Evolutionary conservation across 2,888 invertebrate genomes (phyloP), one percentile per base, ranked within the genome.

Genomic region (Gastracanthus pulcherrimus): DNA sequence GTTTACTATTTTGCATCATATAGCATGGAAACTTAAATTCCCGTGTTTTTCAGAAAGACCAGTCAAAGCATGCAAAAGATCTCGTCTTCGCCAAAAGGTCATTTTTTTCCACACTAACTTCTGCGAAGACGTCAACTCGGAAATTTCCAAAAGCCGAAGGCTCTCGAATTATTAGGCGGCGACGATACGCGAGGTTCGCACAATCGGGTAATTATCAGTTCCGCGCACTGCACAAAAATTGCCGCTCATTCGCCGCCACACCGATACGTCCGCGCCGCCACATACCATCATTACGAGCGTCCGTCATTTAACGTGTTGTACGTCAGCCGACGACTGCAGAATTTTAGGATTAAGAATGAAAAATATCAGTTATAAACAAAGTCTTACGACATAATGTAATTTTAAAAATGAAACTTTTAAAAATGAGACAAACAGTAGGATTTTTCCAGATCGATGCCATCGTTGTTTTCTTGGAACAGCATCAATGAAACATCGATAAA

Each of bases 401-500:
- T n/a, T n/a, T n/a, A n/a, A n/a, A n/a, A n/a, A n/a, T n/a, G n/a
- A n/a, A 29, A 13, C 5, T 62, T 13, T 5, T 34, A 19, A 31
- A 26, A 34, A 62, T 13, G 0, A 4, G 38, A 2, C 11, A 45
- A 72, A 72, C 60, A 62, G 1, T 29, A 4, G 26, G 31, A 34
- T 48, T 36, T 19, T 36, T 45, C 23, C 16, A 23, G n/a, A 36
- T 23, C n/a, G 51, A 62, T 51, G 48, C 13, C 64, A 16, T 19
- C 19, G 29, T 7, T 66, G 48, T 64, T 51, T 66, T 51, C 36
- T 48, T 7, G n/a, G n/a, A 45, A 16, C 9, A 16, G 19, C 29
- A 4, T 34, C 26, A 60, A 41, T 62, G 31, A 72, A 29, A 72
- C n/a, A 60, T 60, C n/a, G 23, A 13, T 13, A 60, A 45, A 74